phyloP scores from a whole-genome alignment of 2,888 invertebrate species.

The Macropis europaea region DNA sequence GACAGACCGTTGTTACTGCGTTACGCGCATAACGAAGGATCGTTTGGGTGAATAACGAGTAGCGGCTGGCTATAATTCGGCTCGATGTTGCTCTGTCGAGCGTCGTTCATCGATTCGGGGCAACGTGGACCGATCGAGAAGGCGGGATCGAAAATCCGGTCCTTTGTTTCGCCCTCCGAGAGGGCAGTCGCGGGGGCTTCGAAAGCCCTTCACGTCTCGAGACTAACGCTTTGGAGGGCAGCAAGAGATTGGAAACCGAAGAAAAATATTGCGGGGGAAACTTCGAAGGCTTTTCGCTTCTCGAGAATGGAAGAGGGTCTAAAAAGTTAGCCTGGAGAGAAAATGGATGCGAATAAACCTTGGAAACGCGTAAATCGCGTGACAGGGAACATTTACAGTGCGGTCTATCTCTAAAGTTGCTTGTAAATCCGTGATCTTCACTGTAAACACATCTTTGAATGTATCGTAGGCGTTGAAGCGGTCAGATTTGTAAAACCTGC shows the following conservation, averaged over 20 bases:
- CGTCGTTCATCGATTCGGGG: constrained; percentile 23
- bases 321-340: background rate
- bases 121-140: background rate
- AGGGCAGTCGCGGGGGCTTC: constrained; percentile 30
- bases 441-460: too few species aligned
- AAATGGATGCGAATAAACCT: constrained; percentile 27
- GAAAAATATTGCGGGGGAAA: constrained; percentile 23
- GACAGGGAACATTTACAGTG: background rate
- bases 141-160: background rate
- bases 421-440: background rate
- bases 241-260: constrained; percentile 39
- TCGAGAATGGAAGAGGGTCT: constrained; percentile 19
- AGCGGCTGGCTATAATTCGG: constrained; percentile 12
- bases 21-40: constrained; percentile 30
- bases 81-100: background rate
- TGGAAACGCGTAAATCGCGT: background rate
- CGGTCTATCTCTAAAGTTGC: background rate
- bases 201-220: constrained; percentile 38
- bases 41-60: constrained; percentile 35
- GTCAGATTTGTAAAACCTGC: too few species aligned
- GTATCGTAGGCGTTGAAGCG: too few species aligned
- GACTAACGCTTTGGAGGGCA: constrained; percentile 42
- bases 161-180: constrained; percentile 42
- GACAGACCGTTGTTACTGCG: constrained; percentile 12
- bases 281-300: constrained; percentile 28